Conservation (phyloP, 2,113 vertebrate species). For the Cygnus buccinator region DNA sequence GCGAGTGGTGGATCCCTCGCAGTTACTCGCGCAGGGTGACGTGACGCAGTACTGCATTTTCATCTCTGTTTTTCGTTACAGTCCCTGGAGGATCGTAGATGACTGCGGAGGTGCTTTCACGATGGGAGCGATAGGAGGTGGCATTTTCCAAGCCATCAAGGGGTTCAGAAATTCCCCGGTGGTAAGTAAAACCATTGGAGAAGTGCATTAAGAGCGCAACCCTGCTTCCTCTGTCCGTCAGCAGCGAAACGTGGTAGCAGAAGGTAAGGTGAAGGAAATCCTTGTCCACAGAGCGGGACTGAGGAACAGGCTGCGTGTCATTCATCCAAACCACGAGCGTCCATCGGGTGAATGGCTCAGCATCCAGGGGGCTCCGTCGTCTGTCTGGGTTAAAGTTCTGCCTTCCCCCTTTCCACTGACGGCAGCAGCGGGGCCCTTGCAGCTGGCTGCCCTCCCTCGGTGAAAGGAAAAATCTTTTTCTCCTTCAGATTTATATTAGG, state of each 20-base stretch:
- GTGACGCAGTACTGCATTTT: neutral
- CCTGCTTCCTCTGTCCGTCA: neutral
- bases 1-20: accelerated
- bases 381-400: neutral
- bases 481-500: neutral
- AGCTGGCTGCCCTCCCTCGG: neutral
- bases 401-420: neutral
- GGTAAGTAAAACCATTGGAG: conserved; percentile 77
- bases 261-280: neutral
- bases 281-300: too few species aligned
- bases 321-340: neutral
- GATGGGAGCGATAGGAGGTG: conserved; percentile 95
- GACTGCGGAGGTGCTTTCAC: conserved; percentile 97
- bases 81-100: conserved; percentile 97
- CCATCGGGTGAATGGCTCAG: neutral
- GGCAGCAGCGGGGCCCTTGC: neutral
- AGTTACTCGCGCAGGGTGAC: accelerated
- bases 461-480: neutral
- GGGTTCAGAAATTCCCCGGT: conserved; percentile 94
- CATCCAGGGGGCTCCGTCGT: neutral
- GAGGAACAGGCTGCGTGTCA: accelerated
- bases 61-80: conserved; percentile 13
- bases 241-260: accelerated
- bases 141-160: conserved; percentile 96
- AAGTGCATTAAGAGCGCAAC: accelerated